These are phyloP conservation scores for Microdon myrmicae DNA, from an alignment of 2,888 invertebrate genomes.

Conservation along the genomic window DNA sequence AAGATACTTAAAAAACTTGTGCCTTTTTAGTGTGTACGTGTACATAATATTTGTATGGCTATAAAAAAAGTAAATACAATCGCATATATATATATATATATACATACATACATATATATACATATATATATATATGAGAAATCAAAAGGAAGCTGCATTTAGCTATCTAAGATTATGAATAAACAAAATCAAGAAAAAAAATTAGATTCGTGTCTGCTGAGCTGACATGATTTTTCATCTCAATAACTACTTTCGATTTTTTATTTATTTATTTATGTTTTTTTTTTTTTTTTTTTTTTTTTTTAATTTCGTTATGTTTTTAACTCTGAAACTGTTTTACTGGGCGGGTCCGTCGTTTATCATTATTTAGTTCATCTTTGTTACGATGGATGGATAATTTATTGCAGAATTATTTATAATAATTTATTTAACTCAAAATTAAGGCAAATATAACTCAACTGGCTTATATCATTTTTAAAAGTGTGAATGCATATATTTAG, in stretches of 20 bases:
- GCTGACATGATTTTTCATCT: slow-evolving; percentile 26
- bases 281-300: slow-evolving; percentile 21
- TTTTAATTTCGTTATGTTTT: slow-evolving; percentile 22
- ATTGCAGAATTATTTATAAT: too few species aligned
- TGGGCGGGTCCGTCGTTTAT: slow-evolving; percentile 47
- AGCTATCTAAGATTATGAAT: slow-evolving; percentile 36
- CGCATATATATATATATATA: slow-evolving; percentile 38
- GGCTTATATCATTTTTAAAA: too few species aligned
- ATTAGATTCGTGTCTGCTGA: slow-evolving; percentile 38
- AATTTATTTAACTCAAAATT: too few species aligned
- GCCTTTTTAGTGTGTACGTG: slow-evolving; percentile 55
- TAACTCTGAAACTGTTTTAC: slow-evolving; percentile 41
- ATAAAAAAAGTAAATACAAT: slow-evolving; percentile 33
- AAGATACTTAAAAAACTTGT: slow-evolving; percentile 60
- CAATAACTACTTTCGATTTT: slow-evolving; percentile 6
- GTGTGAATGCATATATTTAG: too few species aligned
- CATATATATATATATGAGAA: background rate
- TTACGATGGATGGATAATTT: too few species aligned
- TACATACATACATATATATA: slow-evolving; percentile 1
- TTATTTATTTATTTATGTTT: too few species aligned
- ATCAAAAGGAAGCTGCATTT: slow-evolving; percentile 39
- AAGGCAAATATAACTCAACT: too few species aligned
- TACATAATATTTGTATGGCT: slow-evolving; percentile 31
- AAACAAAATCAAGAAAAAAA: slow-evolving; percentile 9
- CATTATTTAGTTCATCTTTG: slow-evolving; percentile 20